phyloP scores from a whole-genome alignment of 2,113 vertebrate species.

The Kobus ellipsiprymnus region DNA sequence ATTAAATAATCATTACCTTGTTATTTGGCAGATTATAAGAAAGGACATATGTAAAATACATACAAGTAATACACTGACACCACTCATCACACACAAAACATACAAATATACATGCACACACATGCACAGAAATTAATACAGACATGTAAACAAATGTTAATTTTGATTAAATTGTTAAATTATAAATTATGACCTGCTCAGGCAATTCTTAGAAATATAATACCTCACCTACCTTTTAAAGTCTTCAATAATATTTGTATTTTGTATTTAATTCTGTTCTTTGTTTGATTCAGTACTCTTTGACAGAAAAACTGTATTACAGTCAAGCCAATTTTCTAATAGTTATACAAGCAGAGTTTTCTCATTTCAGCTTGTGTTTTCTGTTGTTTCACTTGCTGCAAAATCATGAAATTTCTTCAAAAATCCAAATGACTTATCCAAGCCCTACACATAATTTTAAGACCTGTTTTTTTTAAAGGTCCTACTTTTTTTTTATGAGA shows the following conservation, averaged over 20 bases:
- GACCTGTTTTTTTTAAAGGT: neutral
- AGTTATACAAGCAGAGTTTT: neutral
- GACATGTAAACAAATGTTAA: neutral
- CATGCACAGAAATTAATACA: neutral
- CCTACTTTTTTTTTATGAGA: neutral
- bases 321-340: neutral
- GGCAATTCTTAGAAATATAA: neutral
- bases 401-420: neutral
- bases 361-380: neutral
- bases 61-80: neutral
- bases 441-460: neutral
- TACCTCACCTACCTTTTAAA: neutral
- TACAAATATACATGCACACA: neutral
- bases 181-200: neutral
- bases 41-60: neutral
- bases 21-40: neutral
- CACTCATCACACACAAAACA: neutral
- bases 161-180: neutral
- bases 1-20: neutral
- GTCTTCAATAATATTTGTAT: neutral
- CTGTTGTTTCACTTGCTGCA: neutral
- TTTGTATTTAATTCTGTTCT: neutral
- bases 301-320: neutral
- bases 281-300: neutral
- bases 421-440: neutral